These are phyloP conservation scores for Anguilla obscura DNA, from an alignment of 2,797 vertebrate species.

Conservation along the genomic window DNA sequence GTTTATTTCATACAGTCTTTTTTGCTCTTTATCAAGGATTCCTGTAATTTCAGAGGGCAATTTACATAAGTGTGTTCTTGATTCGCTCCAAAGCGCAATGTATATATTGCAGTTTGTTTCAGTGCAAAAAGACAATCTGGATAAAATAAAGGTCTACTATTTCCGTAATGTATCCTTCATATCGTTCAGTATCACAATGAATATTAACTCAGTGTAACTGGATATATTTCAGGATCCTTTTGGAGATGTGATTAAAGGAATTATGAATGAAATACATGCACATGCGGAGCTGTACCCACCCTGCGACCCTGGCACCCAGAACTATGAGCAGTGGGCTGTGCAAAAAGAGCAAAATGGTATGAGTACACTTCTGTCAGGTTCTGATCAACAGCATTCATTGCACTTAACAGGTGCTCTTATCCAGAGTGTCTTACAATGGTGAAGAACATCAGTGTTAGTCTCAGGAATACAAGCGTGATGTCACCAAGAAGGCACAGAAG, in stretches of 20 bases:
- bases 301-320: conserved; percentile 86
- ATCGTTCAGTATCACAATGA: not conserved
- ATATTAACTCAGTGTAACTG: not conserved
- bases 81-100: not conserved
- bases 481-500: too few species aligned
- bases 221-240: conserved; percentile 85
- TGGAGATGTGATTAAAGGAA: conserved; percentile 82
- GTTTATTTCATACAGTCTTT: not conserved
- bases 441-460: not conserved
- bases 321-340: conserved; percentile 92
- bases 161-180: not conserved
- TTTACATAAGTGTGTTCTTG: not conserved
- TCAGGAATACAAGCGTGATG: not conserved
- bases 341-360: conserved; percentile 82
- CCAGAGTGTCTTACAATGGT: not conserved
- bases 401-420: not conserved
- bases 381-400: not conserved
- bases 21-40: conserved; percentile 14
- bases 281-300: conserved; percentile 75
- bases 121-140: not conserved
- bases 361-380: conserved; percentile 17
- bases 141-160: not conserved
- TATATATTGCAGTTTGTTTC: not conserved
- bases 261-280: conserved; percentile 85
- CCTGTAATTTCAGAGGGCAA: conserved; percentile 36